Percentiles rank a stretch among this genome's conserved stretches.
Evolutionary conservation across 2,888 invertebrate genomes (phyloP).

Genomic region (Papilio gigon): DNA sequence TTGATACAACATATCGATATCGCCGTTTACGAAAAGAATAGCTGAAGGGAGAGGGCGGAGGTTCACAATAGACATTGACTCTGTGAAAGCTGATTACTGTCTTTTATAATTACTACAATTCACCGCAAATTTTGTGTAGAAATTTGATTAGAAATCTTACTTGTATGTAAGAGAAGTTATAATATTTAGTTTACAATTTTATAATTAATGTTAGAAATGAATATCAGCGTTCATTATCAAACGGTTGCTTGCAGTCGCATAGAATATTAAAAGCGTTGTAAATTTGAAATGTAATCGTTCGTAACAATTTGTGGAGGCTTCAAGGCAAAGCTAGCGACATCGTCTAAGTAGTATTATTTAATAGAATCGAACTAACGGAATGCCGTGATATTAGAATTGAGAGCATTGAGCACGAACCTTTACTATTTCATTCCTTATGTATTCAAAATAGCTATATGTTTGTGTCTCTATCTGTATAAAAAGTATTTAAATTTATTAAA

Average conservation of each 20-base stretch:
- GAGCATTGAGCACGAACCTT: neutral
- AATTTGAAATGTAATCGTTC: neutral
- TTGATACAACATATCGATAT: too few relatives aligned
- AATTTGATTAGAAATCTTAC: too few relatives aligned
- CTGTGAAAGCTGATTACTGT: too few relatives aligned
- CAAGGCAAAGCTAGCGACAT: neutral
- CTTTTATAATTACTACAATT: too few relatives aligned
- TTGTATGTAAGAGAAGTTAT: too few relatives aligned
- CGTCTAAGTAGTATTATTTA: slow-evolving; percentile 1
- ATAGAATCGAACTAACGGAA: neutral
- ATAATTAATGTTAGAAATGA: neutral
- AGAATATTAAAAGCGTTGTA: slow-evolving; percentile 8
- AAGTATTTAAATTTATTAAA: neutral
- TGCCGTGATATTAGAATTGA: neutral
- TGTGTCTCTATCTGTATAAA: too few relatives aligned
- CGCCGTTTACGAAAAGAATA: too few relatives aligned
- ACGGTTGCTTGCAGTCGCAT: neutral
- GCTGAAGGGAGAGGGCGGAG: too few relatives aligned
- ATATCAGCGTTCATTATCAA: neutral
- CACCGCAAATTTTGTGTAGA: too few relatives aligned
- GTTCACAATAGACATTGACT: too few relatives aligned
- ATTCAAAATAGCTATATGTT: neutral
- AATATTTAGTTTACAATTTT: too few relatives aligned
- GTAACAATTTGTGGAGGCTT: neutral
- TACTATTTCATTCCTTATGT: neutral